These are phyloP conservation scores for Zaprionus davidi DNA, from an alignment of 1,140 invertebrate species.

Conservation along the genomic window DNA sequence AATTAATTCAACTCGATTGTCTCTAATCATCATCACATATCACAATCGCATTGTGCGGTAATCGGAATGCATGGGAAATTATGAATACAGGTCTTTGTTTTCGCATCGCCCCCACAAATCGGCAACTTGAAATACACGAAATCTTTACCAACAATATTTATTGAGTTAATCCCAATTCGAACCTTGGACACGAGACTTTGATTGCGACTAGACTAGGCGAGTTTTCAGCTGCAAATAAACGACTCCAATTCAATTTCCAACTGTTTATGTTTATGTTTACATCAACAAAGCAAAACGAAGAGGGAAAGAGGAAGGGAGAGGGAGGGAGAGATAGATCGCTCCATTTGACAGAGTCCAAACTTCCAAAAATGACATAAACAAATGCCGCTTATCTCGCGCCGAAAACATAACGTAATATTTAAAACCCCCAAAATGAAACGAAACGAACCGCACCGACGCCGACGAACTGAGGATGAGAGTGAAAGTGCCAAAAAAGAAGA, in stretches of 20 bases:
- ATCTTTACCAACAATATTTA: slow-evolving; percentile 29
- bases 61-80: slow-evolving; percentile 28
- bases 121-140: slow-evolving; percentile 17
- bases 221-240: slow-evolving; percentile 13
- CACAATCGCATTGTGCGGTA: slow-evolving; percentile 3
- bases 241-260: slow-evolving; percentile 49
- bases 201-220: slow-evolving; percentile 37
- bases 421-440: slow-evolving; percentile 32
- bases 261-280: slow-evolving; percentile 66
- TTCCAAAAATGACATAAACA: slow-evolving; percentile 50
- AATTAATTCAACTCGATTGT: slow-evolving; percentile 25
- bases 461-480: slow-evolving; percentile 62
- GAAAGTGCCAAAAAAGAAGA: slow-evolving; percentile 71
- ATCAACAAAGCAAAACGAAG: slow-evolving; percentile 42
- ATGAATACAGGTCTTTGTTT: slow-evolving; percentile 28
- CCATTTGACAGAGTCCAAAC: slow-evolving; percentile 37
- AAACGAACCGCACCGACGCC: slow-evolving; percentile 53
- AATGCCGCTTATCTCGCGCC: slow-evolving; percentile 61
- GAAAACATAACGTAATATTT: slow-evolving; percentile 72
- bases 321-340: slow-evolving; percentile 21
- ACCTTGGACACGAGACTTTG: slow-evolving; percentile 37
- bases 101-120: slow-evolving; percentile 20
- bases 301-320: slow-evolving; percentile 14
- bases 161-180: slow-evolving; percentile 25
- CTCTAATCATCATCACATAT: neutral